Percentiles rank a stretch among this genome's conserved stretches.
Conservation (phyloP, 1,140 invertebrate genomes). For the Drosophila rhopaloa region DNA sequence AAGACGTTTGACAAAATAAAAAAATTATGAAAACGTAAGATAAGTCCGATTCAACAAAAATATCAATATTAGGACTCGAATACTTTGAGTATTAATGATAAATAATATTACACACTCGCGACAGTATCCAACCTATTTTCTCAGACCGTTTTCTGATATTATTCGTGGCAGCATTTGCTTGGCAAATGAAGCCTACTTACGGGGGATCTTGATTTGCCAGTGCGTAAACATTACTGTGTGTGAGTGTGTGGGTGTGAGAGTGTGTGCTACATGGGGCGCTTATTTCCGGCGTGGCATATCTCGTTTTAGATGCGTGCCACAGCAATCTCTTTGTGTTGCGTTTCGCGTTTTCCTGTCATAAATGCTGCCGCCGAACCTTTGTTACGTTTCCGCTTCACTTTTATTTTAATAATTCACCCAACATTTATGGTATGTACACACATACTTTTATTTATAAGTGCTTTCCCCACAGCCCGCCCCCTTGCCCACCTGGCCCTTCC, state of each 20-base stretch:
- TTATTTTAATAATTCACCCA: conserved; percentile 83
- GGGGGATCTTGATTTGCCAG: conserved; percentile 74
- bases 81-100: too few relatives aligned
- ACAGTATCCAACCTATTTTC: conserved; percentile 1
- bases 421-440: conserved; percentile 76
- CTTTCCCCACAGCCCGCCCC: conserved; percentile 16
- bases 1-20: too few relatives aligned
- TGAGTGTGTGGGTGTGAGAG: conserved; percentile 28
- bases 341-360: conserved; percentile 83
- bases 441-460: conserved; percentile 62
- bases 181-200: conserved; percentile 78
- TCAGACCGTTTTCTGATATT: neutral
- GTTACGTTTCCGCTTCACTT: conserved; percentile 82
- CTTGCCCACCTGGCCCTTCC: conserved; percentile 7
- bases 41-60: too few relatives aligned
- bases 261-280: conserved; percentile 47
- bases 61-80: too few relatives aligned
- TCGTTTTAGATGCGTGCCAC: conserved; percentile 81
- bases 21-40: too few relatives aligned
- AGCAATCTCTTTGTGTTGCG: conserved; percentile 77
- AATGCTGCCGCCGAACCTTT: conserved; percentile 78
- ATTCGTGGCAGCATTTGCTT: conserved; percentile 22
- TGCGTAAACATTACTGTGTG: conserved; percentile 60
- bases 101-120: too few relatives aligned
- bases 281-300: conserved; percentile 81